Evolutionary conservation across 2,888 invertebrate genomes (phyloP).

Genomic region (Fragum fragum): DNA sequence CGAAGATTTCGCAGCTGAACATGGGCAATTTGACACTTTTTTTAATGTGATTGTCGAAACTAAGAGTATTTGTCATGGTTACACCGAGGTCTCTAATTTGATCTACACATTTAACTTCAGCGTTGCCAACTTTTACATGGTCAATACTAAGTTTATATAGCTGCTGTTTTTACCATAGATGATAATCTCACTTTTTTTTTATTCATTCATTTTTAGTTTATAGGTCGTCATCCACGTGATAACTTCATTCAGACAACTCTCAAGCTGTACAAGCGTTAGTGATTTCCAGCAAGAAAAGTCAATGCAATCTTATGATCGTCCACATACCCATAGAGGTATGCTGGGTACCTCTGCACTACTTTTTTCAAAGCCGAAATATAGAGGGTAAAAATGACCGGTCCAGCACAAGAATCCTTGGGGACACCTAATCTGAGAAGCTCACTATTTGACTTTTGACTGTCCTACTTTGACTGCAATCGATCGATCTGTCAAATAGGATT

Average conservation of each 20-base stretch:
- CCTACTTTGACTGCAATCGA: conserved; percentile 37
- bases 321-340: conserved; percentile 44
- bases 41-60: conserved; percentile 36
- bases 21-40: conserved; percentile 44
- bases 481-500: conserved; percentile 47
- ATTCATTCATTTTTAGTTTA: conserved; percentile 56
- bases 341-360: conserved; percentile 37
- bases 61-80: conserved; percentile 37
- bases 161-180: conserved; percentile 45
- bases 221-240: conserved; percentile 50
- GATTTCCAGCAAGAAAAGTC: conserved; percentile 40
- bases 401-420: conserved; percentile 43
- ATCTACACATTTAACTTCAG: conserved; percentile 40
- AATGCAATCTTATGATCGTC: conserved; percentile 50
- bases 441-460: not conserved
- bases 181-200: conserved; percentile 36
- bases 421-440: conserved; percentile 46
- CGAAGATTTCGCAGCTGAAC: conserved; percentile 40
- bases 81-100: conserved; percentile 47
- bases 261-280: conserved; percentile 33
- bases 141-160: conserved; percentile 28
- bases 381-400: conserved; percentile 45
- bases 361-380: conserved; percentile 52
- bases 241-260: conserved; percentile 42
- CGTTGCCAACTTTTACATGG: conserved; percentile 17